Base-by-base conservation (phyloP, 2,888 invertebrate species). In the Opisthograptis luteolata region DNA sequence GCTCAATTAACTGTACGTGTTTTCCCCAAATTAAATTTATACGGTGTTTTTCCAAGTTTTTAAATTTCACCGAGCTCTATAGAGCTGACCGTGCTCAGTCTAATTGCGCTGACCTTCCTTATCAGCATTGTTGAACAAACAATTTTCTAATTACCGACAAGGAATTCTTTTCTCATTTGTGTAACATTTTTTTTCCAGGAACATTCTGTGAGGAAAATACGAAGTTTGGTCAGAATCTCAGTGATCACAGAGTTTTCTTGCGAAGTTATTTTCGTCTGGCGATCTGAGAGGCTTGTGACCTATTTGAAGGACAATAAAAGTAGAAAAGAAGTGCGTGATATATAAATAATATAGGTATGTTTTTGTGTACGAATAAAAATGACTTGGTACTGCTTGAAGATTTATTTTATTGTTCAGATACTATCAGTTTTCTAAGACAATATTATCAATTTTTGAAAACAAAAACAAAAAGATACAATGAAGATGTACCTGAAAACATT, bases 121-220 rank as follows among this genome's bases (percentile, higher is more conserved):
- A 56, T 45, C 45, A 53, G 40, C 53, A 44, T 57, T 62, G 58
- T 62, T 62, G 49, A 43, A 49, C 55, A 60, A 63, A 60, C 60
- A 63, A 60, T 60, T 57, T 57, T 51, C 42, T 58, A 60, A 59
- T 62, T 46, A 53, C 57, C 17, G 32, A 37, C 42, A 44, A 52
- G 31, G 46, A 51, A 52, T 53, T 56, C 47, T 57, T 53, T 57
- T 51, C 46, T 52, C 40, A 43, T 53, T 53, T 53, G 32, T 40
- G 39, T 22, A 53, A 43, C 41, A 35, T 42, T 25, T 36, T 53
- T 55, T 51, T 60, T 60, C 50, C 47, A 50, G 43, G 35, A 52
- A 34, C 40, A 51, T 56, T 51, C 51, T 49, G 53, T 36, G 44
- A 51, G 40, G 40, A 54, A 50, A 59, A 43, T 28, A 37, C 34